Evolutionary conservation across 2,113 vertebrate genomes (phyloP).

Genomic region (Tamias sibiricus): DNA sequence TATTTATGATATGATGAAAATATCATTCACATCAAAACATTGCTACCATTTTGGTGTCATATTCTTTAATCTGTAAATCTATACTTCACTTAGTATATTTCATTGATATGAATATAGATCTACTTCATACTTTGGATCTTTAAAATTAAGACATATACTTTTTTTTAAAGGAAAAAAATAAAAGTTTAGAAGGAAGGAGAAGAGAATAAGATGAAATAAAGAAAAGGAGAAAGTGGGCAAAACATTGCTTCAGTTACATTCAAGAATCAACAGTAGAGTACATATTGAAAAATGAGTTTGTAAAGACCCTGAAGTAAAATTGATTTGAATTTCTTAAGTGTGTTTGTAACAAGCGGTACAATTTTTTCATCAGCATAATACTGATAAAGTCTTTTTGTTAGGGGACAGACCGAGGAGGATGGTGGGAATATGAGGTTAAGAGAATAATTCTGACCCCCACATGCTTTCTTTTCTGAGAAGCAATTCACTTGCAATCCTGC

Average conservation of each 20-base stretch:
- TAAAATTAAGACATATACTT: not conserved
- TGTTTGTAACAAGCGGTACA: not conserved
- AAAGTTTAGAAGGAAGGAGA: not conserved
- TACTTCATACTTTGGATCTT: not conserved
- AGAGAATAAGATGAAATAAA: not conserved
- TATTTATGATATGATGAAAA: not conserved
- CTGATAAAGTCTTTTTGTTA: not conserved
- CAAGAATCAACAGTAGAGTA: not conserved
- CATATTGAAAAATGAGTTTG: not conserved
- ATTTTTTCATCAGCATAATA: not conserved
- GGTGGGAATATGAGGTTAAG: too few relatives aligned
- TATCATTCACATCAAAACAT: not conserved
- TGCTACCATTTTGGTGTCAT: not conserved
- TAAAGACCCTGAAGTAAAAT: slow-evolving; percentile 28
- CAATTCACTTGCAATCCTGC: too few relatives aligned
- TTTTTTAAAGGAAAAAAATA: not conserved
- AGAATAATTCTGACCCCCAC: too few relatives aligned
- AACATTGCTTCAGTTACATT: slow-evolving; percentile 12
- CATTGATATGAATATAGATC: not conserved
- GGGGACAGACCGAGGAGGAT: too few relatives aligned
- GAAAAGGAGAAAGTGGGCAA: not conserved
- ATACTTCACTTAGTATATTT: not conserved
- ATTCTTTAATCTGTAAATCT: not conserved
- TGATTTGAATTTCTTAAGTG: not conserved
- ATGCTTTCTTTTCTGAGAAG: too few relatives aligned